Evolutionary conservation across 2,113 vertebrate species (phyloP).

Genomic region (Sinocyclocheilus rhinocerous): DNA sequence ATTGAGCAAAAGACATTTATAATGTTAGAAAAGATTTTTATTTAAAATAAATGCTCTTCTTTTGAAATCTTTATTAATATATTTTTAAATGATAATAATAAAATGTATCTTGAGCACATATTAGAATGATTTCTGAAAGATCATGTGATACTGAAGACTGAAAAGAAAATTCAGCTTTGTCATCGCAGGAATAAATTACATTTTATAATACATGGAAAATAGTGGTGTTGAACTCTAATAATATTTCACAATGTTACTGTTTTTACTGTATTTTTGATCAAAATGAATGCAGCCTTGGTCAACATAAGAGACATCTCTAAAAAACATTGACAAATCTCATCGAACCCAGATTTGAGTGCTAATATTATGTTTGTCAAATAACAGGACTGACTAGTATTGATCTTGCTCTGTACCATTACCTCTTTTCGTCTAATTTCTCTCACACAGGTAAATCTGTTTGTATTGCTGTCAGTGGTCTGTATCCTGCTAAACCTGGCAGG

Average conservation of each 20-base stretch:
- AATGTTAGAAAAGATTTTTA: too few relatives aligned
- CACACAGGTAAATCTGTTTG: slow-evolving; percentile 82
- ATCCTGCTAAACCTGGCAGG: slow-evolving; percentile 84
- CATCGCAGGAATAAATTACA: too few relatives aligned
- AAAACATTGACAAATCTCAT: neutral
- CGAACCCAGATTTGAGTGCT: neutral
- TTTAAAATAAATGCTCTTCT: neutral
- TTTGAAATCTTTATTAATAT: neutral
- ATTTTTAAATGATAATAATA: neutral
- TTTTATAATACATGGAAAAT: neutral
- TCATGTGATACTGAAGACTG: neutral
- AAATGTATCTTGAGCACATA: neutral
- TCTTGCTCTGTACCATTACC: neutral
- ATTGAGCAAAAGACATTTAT: neutral
- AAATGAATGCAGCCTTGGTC: neutral
- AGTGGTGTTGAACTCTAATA: neutral
- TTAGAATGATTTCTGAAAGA: neutral
- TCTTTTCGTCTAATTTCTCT: neutral
- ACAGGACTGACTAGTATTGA: neutral
- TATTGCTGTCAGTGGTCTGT: slow-evolving; percentile 82
- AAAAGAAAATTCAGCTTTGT: neutral
- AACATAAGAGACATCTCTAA: neutral
- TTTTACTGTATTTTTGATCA: neutral
- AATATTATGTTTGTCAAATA: neutral
- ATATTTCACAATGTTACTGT: neutral